Evolutionary conservation across 2,797 vertebrate species (phyloP), one percentile per base, ranked within the genome.

Genomic region (Peromyscus attwateri): DNA sequence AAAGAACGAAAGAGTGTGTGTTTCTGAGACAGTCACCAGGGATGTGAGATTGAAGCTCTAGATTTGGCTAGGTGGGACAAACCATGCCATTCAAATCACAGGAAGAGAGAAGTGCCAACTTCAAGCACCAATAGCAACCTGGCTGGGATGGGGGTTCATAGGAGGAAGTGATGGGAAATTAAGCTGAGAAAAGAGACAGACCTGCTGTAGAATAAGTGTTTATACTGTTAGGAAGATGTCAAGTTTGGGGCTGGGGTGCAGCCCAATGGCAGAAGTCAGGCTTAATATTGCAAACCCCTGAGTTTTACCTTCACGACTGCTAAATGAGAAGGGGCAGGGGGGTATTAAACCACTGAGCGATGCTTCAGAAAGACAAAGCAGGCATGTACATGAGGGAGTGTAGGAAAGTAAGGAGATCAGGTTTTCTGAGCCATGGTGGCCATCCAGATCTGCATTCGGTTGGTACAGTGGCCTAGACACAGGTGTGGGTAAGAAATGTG

Each of bases 281-380:
- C 3, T 55, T 40, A 55, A n/a, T 16, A 27, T 40, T 19, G 11
- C 25, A 3, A 70, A 76, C 25, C 11, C 57, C 31, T 40, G 34
- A 34, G 17, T 92, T 92, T 31, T 19, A 17, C 62, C 34, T 60
- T 73, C 34, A 29, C 34, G 2, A 37, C 21, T 21, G 6, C 66
- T 43, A 66, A 84, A 13, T 46, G 40, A 46, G 21, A 31, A 52
- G 4, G 14, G 19, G 31, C 17, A 31, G n/a, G 17, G 17, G 6
- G 6, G 23, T 19, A 4, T 52, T 52, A 29, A 71, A 70, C 34
- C 34, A 93, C 40, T 5, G 52, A 71, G 40, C 40, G 57, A 34
- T 21, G 21, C 29, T 96, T 95, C 89, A 91, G 66, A 91, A 96
- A 76, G 49, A 64, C 7, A 57, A 62, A 82, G 29, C 29, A 31